These are phyloP conservation scores for Metellina segmentata DNA, from an alignment of 2,888 invertebrate species.

Conservation along the genomic window DNA sequence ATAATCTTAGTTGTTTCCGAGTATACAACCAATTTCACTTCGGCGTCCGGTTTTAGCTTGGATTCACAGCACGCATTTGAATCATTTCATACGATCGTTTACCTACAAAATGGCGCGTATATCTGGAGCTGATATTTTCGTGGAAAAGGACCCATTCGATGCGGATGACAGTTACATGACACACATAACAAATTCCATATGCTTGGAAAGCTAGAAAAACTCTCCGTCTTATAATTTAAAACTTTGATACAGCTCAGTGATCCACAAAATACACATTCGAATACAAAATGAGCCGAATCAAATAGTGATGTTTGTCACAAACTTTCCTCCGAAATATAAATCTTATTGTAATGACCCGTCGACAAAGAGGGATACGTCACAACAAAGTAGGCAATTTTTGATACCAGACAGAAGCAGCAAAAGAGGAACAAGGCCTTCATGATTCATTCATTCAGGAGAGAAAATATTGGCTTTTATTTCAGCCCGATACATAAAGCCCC, in stretches of 20 bases:
- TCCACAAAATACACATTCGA: background rate
- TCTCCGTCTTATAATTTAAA: background rate
- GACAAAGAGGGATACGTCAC: background rate
- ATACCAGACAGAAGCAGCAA: conserved; percentile 13
- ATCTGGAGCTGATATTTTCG: background rate
- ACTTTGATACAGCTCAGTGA: background rate
- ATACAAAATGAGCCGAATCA: background rate
- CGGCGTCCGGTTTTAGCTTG: too few species aligned
- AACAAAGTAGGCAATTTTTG: conserved; percentile 16
- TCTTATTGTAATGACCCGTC: conserved; percentile 26
- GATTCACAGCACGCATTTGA: too few species aligned
- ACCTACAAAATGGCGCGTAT: background rate
- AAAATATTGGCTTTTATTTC: conserved; percentile 51
- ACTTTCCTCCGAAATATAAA: conserved; percentile 8
- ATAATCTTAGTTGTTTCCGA: too few species aligned
- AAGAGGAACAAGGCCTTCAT: conserved; percentile 30
- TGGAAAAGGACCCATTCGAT: background rate
- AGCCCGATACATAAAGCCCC: conserved; percentile 36
- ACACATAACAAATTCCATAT: background rate
- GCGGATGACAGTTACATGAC: background rate
- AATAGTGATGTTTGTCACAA: background rate
- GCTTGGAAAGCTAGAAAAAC: background rate
- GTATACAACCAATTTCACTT: too few species aligned
- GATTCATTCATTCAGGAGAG: conserved; percentile 41
- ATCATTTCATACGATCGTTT: background rate